These are phyloP conservation scores for Polietes domitor DNA, from an alignment of 2,888 invertebrate species.

Conservation along the genomic window DNA sequence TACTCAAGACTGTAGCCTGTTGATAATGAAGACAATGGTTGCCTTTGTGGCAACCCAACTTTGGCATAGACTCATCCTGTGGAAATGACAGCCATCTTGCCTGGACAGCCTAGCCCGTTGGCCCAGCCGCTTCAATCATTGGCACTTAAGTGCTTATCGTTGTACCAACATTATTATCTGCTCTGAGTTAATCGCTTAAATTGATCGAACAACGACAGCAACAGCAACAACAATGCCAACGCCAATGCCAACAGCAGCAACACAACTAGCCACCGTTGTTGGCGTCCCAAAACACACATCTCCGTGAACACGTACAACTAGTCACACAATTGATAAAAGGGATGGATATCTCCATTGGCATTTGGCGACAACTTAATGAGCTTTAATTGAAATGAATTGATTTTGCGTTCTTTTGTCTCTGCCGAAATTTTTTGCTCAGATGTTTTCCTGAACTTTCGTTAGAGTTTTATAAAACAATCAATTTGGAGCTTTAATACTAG, in stretches of 20 bases:
- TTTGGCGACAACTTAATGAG: slow-evolving; percentile 40
- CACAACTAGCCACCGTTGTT: too few relatives aligned
- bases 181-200: slow-evolving; percentile 33
- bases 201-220: slow-evolving; percentile 16
- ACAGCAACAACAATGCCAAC: neutral
- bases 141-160: slow-evolving; percentile 46
- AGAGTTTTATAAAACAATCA: too few relatives aligned
- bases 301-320: neutral
- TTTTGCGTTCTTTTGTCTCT: too few relatives aligned
- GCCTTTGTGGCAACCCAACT: neutral
- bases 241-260: neutral
- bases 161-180: slow-evolving; percentile 39
- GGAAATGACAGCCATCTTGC: too few relatives aligned
- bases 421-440: too few relatives aligned
- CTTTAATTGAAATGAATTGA: slow-evolving; percentile 27
- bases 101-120: neutral
- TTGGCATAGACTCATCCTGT: too few relatives aligned
- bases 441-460: too few relatives aligned
- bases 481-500: too few relatives aligned
- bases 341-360: neutral
- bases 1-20: neutral
- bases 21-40: neutral
- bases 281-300: neutral
- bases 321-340: neutral
- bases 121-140: neutral